phyloP scores from a whole-genome alignment of 2,888 invertebrate species.

The Oscheius onirici region DNA sequence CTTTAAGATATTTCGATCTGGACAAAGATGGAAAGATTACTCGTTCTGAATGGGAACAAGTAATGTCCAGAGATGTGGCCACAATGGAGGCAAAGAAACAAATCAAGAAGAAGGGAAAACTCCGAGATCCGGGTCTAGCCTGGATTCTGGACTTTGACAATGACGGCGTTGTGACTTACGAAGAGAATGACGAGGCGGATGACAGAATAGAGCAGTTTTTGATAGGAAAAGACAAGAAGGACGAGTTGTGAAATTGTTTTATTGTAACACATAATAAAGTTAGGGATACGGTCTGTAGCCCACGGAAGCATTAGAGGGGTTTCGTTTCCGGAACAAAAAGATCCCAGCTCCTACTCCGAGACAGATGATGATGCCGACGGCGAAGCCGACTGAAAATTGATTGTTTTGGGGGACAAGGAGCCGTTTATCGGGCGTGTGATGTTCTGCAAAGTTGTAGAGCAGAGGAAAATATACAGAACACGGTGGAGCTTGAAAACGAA shows the following conservation, averaged over 20 bases:
- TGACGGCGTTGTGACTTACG: conserved; percentile 65
- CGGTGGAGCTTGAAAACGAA: too few relatives aligned
- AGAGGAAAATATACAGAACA: not conserved
- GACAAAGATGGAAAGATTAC: conserved; percentile 61
- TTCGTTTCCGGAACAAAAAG: conserved; percentile 6
- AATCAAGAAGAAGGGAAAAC: conserved; percentile 50
- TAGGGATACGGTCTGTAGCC: conserved; percentile 18
- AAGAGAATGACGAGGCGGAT: conserved; percentile 52
- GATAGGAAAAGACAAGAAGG: not conserved
- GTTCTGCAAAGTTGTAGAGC: not conserved
- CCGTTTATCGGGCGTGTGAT: not conserved
- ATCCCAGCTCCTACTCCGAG: conserved; percentile 5
- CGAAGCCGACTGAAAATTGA: conserved; percentile 2
- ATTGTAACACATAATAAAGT: not conserved
- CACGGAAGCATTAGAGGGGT: conserved; percentile 7
- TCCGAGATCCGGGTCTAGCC: conserved; percentile 68
- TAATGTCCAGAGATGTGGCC: conserved; percentile 61
- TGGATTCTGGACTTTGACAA: conserved; percentile 72
- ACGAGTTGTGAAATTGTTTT: conserved; percentile 16
- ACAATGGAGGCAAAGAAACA: conserved; percentile 45
- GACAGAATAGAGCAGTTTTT: conserved; percentile 43
- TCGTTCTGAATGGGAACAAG: conserved; percentile 53
- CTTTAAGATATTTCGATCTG: conserved; percentile 67
- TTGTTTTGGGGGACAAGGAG: not conserved
- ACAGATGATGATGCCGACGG: not conserved